phyloP scores from a whole-genome alignment of 2,113 vertebrate genomes.

The Chaetorhynchus papuensis region DNA sequence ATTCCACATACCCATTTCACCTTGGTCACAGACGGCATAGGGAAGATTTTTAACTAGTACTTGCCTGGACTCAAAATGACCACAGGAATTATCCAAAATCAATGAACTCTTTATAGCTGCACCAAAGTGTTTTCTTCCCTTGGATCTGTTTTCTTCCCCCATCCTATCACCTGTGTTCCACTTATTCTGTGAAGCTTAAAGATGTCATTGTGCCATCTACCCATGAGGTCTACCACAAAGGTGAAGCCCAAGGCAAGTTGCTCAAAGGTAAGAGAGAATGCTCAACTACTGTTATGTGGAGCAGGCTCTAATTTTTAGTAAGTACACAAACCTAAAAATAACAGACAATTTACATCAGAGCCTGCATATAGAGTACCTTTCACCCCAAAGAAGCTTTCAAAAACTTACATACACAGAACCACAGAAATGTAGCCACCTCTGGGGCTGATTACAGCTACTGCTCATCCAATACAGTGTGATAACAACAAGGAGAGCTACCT shows the following conservation, averaged over 20 bases:
- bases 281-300: background rate
- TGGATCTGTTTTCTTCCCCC: background rate
- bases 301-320: background rate
- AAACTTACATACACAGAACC: background rate
- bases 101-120: background rate
- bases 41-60: background rate
- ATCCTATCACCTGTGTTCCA: background rate
- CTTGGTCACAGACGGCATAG: background rate
- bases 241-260: background rate
- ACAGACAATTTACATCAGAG: background rate
- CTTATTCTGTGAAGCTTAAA: background rate
- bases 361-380: background rate
- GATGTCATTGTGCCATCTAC: background rate
- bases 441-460: background rate
- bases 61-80: background rate
- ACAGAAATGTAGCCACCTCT: background rate
- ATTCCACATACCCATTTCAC: background rate
- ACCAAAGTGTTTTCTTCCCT: background rate
- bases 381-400: background rate
- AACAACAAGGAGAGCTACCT: background rate
- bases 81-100: background rate
- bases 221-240: background rate
- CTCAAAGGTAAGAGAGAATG: background rate
- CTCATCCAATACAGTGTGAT: background rate
- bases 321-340: background rate